These are phyloP conservation scores for Clivina fossor DNA, from an alignment of 2,888 invertebrate species.

Conservation along the genomic window DNA sequence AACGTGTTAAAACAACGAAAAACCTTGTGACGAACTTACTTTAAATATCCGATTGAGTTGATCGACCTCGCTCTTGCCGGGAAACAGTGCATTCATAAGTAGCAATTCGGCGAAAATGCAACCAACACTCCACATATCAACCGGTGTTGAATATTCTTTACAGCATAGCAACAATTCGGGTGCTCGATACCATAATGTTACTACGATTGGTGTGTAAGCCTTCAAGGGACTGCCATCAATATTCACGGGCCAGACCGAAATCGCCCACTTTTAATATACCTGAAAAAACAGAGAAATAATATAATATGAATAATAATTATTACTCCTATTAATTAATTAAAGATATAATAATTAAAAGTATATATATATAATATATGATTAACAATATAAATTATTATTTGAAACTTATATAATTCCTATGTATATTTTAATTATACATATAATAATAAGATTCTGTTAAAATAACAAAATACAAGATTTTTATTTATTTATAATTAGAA, in stretches of 20 bases:
- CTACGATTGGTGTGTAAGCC: conserved; percentile 95
- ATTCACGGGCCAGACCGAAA: conserved; percentile 97
- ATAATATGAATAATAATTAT: too few species aligned
- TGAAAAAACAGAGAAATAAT: too few species aligned
- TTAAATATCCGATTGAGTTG: conserved; percentile 93
- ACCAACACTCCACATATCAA: conserved; percentile 97
- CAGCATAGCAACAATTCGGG: conserved; percentile 91
- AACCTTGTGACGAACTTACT: conserved; percentile 53
- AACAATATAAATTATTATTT: too few species aligned
- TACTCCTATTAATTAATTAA: too few species aligned
- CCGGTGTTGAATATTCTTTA: conserved; percentile 92
- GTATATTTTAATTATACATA: too few species aligned
- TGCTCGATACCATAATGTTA: conserved; percentile 97
- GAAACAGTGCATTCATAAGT: conserved; percentile 93
- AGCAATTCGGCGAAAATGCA: conserved; percentile 98
- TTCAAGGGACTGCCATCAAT: conserved; percentile 96
- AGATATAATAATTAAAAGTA: too few species aligned
- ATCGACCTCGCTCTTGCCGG: conserved; percentile 95
- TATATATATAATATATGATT: too few species aligned
- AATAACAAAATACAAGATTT: too few species aligned
- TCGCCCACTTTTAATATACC: conserved; percentile 64
- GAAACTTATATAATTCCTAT: too few species aligned
- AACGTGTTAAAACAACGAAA: too few species aligned
- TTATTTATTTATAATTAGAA: too few species aligned
- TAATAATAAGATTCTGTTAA: too few species aligned